These are phyloP conservation scores for Nyctalus aviator DNA, from an alignment of 2,797 vertebrate genomes.

Conservation along the genomic window DNA sequence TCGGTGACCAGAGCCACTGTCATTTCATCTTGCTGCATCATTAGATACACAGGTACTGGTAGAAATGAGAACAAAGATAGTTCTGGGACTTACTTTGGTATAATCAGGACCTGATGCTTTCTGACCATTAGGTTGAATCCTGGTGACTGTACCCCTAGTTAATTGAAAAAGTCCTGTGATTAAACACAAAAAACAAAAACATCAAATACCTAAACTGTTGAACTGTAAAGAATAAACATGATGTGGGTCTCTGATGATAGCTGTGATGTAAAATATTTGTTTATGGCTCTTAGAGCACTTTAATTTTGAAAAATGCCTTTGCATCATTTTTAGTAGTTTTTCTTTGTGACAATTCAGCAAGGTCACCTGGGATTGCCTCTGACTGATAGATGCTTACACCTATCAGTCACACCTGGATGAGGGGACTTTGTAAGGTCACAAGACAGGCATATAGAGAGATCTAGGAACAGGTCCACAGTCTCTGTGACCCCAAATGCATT, in stretches of 20 bases:
- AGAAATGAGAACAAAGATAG: accelerated
- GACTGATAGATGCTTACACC: neutral
- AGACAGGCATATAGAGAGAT: accelerated
- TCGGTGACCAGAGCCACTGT: neutral
- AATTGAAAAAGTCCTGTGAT: neutral
- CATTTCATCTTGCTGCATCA: neutral
- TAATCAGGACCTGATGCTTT: accelerated
- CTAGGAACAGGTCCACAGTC: accelerated
- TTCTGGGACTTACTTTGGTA: too few relatives aligned
- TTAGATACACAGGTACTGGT: neutral
- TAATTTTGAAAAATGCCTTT: neutral
- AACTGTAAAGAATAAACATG: accelerated
- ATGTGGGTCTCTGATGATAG: neutral
- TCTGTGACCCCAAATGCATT: accelerated
- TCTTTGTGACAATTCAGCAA: neutral
- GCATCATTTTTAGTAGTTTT: neutral
- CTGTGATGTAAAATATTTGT: neutral
- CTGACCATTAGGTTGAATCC: neutral
- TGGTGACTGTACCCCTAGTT: accelerated
- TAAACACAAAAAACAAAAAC: neutral
- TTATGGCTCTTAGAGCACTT: neutral
- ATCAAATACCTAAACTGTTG: too few relatives aligned
- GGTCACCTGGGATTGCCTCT: neutral
- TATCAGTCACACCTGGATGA: neutral
- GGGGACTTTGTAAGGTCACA: neutral